These are phyloP conservation scores for Pelecanus crispus DNA, from an alignment of 2,113 vertebrate genomes.

Conservation along the genomic window DNA sequence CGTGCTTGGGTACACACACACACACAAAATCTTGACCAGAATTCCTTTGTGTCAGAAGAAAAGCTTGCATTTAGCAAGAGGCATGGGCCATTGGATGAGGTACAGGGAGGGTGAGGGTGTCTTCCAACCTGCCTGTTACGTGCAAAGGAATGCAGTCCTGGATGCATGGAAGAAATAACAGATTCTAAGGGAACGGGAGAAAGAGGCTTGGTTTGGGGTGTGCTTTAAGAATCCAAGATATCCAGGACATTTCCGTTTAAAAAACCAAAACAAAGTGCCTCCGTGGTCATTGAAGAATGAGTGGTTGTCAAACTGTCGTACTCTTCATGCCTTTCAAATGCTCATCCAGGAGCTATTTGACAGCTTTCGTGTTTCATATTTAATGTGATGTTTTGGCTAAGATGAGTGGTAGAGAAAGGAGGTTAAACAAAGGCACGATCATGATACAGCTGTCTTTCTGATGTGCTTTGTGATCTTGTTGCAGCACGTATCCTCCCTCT, in stretches of 20 bases:
- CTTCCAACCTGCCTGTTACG: neutral
- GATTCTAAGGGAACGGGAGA: neutral
- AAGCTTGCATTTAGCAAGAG: neutral
- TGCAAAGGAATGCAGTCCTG: neutral
- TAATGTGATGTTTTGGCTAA: neutral
- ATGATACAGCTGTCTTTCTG: neutral
- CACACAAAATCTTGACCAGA: too few relatives aligned
- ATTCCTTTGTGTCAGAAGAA: neutral
- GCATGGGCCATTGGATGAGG: neutral
- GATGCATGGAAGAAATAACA: neutral
- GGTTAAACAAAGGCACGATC: neutral
- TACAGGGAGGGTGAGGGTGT: neutral
- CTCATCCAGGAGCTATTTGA: neutral
- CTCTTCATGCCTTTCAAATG: neutral
- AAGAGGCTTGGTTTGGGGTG: neutral
- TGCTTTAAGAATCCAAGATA: neutral
- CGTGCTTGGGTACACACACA: rapidly evolving
- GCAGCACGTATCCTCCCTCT: neutral
- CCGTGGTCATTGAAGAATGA: neutral
- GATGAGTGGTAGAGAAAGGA: neutral
- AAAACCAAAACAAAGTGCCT: rapidly evolving
- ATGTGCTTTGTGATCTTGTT: neutral
- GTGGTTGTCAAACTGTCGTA: neutral
- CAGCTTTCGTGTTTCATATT: neutral
- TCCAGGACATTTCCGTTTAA: neutral